phyloP scores from a whole-genome alignment of 1,140 invertebrate species.

The Trichomalopsis sarcophagae region DNA sequence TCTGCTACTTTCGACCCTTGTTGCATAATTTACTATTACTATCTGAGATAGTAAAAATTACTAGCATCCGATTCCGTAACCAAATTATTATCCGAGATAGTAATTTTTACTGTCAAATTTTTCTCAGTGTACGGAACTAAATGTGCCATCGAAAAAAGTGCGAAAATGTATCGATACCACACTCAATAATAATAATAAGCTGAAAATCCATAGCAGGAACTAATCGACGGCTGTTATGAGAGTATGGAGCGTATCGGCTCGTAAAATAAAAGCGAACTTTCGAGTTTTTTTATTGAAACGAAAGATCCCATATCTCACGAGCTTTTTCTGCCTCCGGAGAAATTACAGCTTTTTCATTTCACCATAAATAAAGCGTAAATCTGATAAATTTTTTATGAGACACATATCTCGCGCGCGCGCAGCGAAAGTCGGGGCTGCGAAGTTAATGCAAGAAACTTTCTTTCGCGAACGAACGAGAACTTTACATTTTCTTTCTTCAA shows the following conservation, averaged over 20 bases:
- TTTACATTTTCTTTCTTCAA: not conserved
- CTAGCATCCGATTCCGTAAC: too few relatives aligned
- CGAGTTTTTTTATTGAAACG: not conserved
- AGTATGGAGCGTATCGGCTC: not conserved
- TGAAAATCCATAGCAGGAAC: too few relatives aligned
- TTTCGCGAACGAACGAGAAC: not conserved
- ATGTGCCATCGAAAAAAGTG: too few relatives aligned
- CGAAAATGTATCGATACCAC: too few relatives aligned
- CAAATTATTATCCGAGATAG: too few relatives aligned
- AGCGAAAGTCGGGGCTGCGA: slow-evolving; percentile 18
- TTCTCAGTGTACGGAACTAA: too few relatives aligned
- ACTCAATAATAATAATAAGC: too few relatives aligned
- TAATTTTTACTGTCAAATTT: too few relatives aligned
- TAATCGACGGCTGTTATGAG: too few relatives aligned
- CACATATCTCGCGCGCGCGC: slow-evolving; percentile 20
- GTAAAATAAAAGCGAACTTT: not conserved
- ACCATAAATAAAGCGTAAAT: slow-evolving; percentile 13
- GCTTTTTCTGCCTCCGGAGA: not conserved
- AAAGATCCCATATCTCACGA: not conserved
- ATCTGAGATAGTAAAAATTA: too few relatives aligned
- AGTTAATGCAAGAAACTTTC: slow-evolving; percentile 32
- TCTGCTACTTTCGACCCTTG: too few relatives aligned
- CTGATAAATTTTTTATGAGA: slow-evolving; percentile 23
- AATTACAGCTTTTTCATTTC: slow-evolving; percentile 23
- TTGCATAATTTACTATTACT: too few relatives aligned